A percentile compares a stretch with the other conserved stretches of the same genome.
Evolutionary conservation across 2,113 vertebrate genomes (phyloP).

Genomic region (Limnothrissa miodon): DNA sequence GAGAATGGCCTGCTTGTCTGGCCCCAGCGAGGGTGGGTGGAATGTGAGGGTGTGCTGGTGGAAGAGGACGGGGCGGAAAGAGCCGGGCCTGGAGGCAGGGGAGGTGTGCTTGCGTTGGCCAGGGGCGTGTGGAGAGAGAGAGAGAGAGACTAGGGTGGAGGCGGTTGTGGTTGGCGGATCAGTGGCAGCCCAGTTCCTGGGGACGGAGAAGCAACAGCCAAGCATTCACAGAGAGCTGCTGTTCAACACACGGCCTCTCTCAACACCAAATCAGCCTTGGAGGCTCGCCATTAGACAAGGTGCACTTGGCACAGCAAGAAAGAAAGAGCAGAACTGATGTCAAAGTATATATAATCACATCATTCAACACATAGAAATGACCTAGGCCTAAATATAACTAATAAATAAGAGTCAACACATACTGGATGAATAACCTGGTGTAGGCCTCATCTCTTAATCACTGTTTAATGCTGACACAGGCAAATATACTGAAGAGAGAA

Average conservation of each 20-base stretch:
- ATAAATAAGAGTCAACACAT: too few species aligned
- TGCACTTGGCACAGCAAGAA: not conserved
- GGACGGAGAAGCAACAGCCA: not conserved
- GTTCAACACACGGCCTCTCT: not conserved
- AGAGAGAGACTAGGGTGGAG: slow-evolving; percentile 4
- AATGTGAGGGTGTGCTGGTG: slow-evolving; percentile 37
- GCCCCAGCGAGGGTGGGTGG: too few species aligned
- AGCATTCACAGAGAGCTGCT: slow-evolving; percentile 11
- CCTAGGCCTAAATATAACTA: too few species aligned
- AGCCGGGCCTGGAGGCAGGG: not conserved
- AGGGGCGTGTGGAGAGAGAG: not conserved
- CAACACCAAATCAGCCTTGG: not conserved
- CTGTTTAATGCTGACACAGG: too few species aligned
- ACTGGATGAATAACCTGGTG: too few species aligned
- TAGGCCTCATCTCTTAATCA: too few species aligned
- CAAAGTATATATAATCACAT: not conserved
- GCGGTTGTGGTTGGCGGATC: slow-evolving; percentile 32
- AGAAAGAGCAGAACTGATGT: not conserved
- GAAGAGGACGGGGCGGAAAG: not conserved
- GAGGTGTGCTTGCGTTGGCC: slow-evolving; percentile 14
- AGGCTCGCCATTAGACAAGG: not conserved
- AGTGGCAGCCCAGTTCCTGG: not conserved
- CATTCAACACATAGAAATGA: not conserved
- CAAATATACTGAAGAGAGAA: too few species aligned
- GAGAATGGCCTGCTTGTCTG: not conserved